phyloP scores from a whole-genome alignment of 1,140 invertebrate species.

The Asobara japonica region DNA sequence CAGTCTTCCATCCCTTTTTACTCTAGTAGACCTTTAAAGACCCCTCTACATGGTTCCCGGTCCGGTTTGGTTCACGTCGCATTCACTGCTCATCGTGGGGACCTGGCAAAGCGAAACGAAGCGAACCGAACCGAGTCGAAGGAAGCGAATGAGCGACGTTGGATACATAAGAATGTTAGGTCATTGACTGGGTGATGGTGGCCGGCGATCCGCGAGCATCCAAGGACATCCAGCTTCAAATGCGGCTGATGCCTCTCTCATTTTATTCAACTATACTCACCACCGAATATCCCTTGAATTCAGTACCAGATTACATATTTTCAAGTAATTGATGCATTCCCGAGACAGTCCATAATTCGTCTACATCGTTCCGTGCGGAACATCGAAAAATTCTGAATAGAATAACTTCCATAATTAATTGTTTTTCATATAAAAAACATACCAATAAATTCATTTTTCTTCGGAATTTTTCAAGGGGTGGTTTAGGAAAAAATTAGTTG shows the following conservation, averaged over 20 bases:
- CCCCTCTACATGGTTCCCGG: neutral
- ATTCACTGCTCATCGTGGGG: constrained; percentile 2
- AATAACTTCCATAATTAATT: no score
- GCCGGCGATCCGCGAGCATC: constrained; percentile 61
- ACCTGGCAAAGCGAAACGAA: constrained; percentile 45
- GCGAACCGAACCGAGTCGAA: constrained; percentile 47
- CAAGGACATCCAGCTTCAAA: constrained; percentile 58
- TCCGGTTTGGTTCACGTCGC: neutral
- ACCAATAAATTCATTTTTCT: no score
- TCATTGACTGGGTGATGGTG: constrained; percentile 60
- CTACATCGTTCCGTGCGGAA: no score
- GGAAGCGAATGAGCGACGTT: constrained; percentile 42
- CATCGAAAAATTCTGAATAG: no score
- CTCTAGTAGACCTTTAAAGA: neutral
- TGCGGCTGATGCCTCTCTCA: constrained; percentile 30
- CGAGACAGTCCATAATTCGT: no score
- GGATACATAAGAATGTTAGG: constrained; percentile 50
- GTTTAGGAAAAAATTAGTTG: no score
- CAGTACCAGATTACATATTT: no score
- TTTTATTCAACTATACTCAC: neutral
- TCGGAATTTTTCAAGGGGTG: no score
- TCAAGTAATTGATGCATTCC: no score
- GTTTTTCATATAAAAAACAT: no score
- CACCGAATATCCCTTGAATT: neutral
- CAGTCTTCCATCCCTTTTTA: neutral